Base-by-base conservation (phyloP, 2,888 invertebrate species). In the Caenorhabditis sinica region DNA sequence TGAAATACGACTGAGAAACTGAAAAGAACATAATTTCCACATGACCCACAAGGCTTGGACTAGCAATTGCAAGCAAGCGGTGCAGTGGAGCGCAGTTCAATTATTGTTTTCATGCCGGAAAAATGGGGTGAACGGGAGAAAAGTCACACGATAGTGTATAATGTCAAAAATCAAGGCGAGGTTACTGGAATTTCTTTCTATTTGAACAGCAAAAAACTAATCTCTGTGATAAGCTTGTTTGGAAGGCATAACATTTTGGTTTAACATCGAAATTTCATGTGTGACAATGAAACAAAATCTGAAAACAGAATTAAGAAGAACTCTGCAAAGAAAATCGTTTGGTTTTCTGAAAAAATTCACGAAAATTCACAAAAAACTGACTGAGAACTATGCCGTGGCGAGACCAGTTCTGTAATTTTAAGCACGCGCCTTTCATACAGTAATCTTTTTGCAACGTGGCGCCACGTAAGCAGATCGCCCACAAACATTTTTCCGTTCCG, bases 51-150 rank as follows among this genome's bases (percentile, higher is more conserved):
- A 45, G 30, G 23, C 45, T 33, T 30, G n/a, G 17, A 63, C 9
- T 23, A 58, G 56, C 51, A 68, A 33, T 53, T 51, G 68, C 68
- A 53, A 66, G 49, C 8, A 25, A 25, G 33, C 17, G 36, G 28
- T 49, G 51, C 73, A 49, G 25, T 36, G 36, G 73, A 49, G 73
- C 73, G 73, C 49, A 30, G 11, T 61, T 61, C 36, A 28, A 45
- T 45, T 30, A 17, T 17, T 65, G 49, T 49, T 49, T 65, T 13
- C 20, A 25, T 40, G 40, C 13, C 40, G 13, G 6, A 40, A 11
- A 40, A 40, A 13, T 11, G 13, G 40, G 13, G 40, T 40, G 40
- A 56, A 28, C 3, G 13, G 30, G 49, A 66, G 45, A 45, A 66
- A 9, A 28, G 23, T 28, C 6, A 66, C 40, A 40, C 40, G 23